Evolutionary conservation across 2,797 vertebrate genomes (phyloP), one percentile per base, ranked within the genome.

Genomic region (Podarcis siculus): DNA sequence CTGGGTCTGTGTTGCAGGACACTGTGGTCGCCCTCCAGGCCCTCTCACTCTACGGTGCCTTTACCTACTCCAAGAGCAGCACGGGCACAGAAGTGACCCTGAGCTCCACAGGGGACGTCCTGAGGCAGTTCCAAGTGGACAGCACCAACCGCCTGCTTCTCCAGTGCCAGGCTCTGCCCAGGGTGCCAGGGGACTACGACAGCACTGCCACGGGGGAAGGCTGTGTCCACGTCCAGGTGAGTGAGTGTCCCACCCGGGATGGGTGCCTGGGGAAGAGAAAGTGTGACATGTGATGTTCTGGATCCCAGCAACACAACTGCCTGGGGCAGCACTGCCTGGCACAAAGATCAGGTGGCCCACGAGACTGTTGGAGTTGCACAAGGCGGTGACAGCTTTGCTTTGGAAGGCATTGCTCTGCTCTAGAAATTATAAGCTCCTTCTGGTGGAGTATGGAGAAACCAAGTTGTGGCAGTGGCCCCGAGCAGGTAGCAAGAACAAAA

Each of bases 151-250:
- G 90, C 15, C 86, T 96, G 21, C 83, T 96, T 25, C 91, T 95
- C 0, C 95, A 96, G 86, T 91, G 79, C 67, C 35, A 58, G 32
- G 32, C 83, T 1, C 32, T 96, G 83, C 85, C 92, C 5, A 2
- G 13, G 0, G 77, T 96, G 66, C 95, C 95, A 3, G 95, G 90
- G 10, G 89, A 94, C 0, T 96, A 96, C 25, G 73, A 0, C 0
- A 0, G 27, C 0, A 55, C 1, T 2, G 92, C 84, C 1, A 81
- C 83, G 1, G 95, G 95, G 64, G 37, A 90, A 27, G 90, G 94
- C 0, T 96, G 94, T 78, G 86, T 90, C 75, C 95, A 95, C 7
- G 8, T 93, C 37, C 95, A 96, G 95, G 96, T 96, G 64, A 95
- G 94, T 8, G 15, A 64, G 19, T 7, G 61, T 64, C 21, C 61